phyloP scores from a whole-genome alignment of 2,888 invertebrate species.

The Trachelus troglodyta region DNA sequence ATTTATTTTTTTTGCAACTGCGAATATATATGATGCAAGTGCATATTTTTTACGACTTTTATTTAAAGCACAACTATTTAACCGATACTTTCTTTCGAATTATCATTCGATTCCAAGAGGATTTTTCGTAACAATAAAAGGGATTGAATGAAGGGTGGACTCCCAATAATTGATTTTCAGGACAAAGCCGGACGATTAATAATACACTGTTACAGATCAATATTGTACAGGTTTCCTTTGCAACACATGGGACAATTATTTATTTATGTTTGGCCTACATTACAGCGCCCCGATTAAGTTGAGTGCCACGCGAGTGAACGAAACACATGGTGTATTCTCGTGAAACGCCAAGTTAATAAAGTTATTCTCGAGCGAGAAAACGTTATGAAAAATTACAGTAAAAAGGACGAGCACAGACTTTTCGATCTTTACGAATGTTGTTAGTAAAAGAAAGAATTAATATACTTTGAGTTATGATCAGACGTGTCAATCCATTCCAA shows the following conservation, averaged over 20 bases:
- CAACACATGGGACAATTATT: constrained; percentile 27
- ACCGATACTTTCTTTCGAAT: too few species aligned
- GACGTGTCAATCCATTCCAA: background rate
- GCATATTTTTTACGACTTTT: too few species aligned
- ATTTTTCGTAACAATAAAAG: too few species aligned
- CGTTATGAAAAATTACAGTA: background rate
- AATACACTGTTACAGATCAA: constrained; percentile 42
- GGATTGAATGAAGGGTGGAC: background rate
- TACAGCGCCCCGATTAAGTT: constrained; percentile 22
- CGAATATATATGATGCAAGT: too few species aligned
- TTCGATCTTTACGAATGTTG: background rate
- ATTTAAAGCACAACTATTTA: too few species aligned
- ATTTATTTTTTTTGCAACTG: background rate
- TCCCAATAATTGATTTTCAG: background rate
- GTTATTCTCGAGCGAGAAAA: background rate
- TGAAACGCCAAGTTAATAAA: background rate
- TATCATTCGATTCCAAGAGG: too few species aligned
- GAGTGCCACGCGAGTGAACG: background rate
- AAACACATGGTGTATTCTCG: background rate
- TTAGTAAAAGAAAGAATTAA: background rate
- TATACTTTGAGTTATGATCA: background rate
- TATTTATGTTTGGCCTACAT: constrained; percentile 44
- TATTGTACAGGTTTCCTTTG: constrained; percentile 48
- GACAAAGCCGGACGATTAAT: background rate
- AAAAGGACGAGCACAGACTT: background rate